Percentiles rank a stretch among this genome's conserved stretches.
These are phyloP conservation scores for Xiphophorus maculatus DNA, from an alignment of 2,113 vertebrate species.

Conservation along the genomic window DNA sequence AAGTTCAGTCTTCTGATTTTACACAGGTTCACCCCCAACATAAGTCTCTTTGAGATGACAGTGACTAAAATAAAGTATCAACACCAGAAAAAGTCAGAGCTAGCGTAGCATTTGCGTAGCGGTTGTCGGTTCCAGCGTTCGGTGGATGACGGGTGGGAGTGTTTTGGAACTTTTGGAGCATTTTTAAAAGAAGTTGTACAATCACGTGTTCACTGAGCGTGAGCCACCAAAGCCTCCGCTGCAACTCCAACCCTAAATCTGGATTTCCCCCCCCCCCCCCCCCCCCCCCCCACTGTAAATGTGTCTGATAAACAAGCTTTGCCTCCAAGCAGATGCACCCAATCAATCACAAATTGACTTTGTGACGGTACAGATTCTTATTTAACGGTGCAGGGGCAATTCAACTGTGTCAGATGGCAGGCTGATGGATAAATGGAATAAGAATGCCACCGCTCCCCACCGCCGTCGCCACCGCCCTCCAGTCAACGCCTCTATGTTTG, in stretches of 20 bases:
- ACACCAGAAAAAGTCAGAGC: not conserved
- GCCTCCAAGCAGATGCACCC: constrained; percentile 54
- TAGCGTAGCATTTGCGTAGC: not conserved
- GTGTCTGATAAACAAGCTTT: constrained; percentile 44
- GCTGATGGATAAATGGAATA: constrained; percentile 85
- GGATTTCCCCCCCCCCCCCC: not conserved
- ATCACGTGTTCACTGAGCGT: not conserved
- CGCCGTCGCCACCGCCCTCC: constrained; percentile 39
- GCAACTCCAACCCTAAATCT: constrained; percentile 2
- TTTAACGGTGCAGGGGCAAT: constrained; percentile 72
- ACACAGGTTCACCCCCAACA: too few relatives aligned
- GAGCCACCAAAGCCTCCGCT: not conserved
- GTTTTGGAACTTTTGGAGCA: not conserved
- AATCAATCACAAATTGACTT: constrained; percentile 71
- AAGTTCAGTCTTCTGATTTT: not conserved
- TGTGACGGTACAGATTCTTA: constrained; percentile 71
- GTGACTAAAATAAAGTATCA: not conserved
- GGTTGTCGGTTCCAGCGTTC: not conserved
- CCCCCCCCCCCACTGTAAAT: constrained; percentile 26
- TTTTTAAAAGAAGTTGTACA: not conserved
- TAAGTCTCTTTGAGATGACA: not conserved
- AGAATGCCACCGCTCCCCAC: constrained; percentile 48
- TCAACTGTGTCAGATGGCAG: constrained; percentile 83
- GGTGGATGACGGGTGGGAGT: not conserved
- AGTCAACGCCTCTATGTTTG: constrained; percentile 82